Evolutionary conservation across 2,113 vertebrate species (phyloP).

Genomic region (Thunnus maccoyii): DNA sequence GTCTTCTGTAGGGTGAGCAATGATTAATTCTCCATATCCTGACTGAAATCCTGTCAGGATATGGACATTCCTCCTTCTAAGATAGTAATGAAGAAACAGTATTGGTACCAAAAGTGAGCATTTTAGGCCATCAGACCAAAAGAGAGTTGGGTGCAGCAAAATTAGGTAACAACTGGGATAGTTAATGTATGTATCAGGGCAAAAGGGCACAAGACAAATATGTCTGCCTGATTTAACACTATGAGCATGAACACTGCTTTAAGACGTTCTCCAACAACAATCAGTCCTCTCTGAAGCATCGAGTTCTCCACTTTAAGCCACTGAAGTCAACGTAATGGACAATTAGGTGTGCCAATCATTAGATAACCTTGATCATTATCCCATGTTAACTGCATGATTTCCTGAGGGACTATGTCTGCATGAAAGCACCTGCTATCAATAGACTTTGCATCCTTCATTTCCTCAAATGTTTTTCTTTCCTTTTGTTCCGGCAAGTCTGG

Average conservation of each 20-base stretch:
- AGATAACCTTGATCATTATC: conserved; percentile 29
- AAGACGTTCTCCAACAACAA: not conserved
- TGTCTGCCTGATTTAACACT: not conserved
- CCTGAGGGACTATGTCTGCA: conserved; percentile 22
- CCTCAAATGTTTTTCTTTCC: not conserved
- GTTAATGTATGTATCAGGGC: too few species aligned
- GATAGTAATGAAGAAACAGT: too few species aligned
- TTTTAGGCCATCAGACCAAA: too few species aligned
- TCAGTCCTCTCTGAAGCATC: not conserved
- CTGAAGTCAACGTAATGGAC: conserved; percentile 15
- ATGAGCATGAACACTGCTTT: not conserved
- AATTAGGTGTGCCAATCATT: conserved; percentile 25
- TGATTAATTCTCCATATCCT: too few species aligned
- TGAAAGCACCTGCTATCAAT: conserved; percentile 34
- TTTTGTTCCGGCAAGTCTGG: too few species aligned
- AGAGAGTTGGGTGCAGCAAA: too few species aligned
- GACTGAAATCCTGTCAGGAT: too few species aligned
- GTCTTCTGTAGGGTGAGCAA: too few species aligned
- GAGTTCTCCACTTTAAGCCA: conserved; percentile 5
- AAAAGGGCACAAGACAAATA: not conserved
- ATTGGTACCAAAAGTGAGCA: too few species aligned
- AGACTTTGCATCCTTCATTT: conserved; percentile 1
- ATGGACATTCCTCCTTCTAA: too few species aligned
- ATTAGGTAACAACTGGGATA: too few species aligned
- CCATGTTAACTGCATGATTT: conserved; percentile 35